These are phyloP conservation scores for Panagrolaimus sp. DNA, from an alignment of 1,140 invertebrate species.

Conservation along the genomic window DNA sequence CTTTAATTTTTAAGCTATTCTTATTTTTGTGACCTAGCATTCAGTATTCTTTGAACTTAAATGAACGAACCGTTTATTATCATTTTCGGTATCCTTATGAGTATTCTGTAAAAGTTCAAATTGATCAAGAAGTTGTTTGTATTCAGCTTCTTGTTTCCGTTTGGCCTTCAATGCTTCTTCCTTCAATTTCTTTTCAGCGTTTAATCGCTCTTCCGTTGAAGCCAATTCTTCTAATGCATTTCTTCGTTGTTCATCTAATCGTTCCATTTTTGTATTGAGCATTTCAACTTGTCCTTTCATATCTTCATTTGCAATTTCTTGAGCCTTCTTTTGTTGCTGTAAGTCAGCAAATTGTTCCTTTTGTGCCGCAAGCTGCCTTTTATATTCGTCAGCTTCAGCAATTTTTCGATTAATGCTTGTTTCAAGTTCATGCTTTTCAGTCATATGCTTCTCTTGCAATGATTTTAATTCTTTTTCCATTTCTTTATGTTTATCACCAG, in stretches of 20 bases:
- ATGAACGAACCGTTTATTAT: constrained; percentile 30
- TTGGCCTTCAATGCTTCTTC: constrained; percentile 91
- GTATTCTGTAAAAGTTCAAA: constrained; percentile 30
- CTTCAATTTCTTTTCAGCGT: constrained; percentile 70
- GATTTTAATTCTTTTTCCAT: constrained; percentile 37
- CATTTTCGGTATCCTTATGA: constrained; percentile 31
- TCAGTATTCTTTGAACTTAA: neutral
- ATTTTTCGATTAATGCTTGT: constrained; percentile 5
- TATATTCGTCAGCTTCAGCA: constrained; percentile 23
- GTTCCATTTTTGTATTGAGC: constrained; percentile 30
- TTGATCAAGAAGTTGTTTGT: constrained; percentile 38
- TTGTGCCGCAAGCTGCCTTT: constrained; percentile 21
- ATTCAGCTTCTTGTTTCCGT: constrained; percentile 65
- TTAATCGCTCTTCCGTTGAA: constrained; percentile 36
- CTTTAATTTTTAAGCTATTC: neutral
- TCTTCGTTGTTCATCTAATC: constrained; percentile 35
- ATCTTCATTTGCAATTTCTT: constrained; percentile 29
- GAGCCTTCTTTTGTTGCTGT: constrained; percentile 36
- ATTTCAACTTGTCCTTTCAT: constrained; percentile 22
- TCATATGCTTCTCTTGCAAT: constrained; percentile 29
- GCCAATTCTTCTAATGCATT: constrained; percentile 39
- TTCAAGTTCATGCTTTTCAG: constrained; percentile 22
- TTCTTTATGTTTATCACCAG: constrained; percentile 17
- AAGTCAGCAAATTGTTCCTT: constrained; percentile 19
- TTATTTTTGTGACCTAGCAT: neutral